Evolutionary conservation across 2,888 invertebrate species (phyloP).

Genomic region (Pollenia labialis): DNA sequence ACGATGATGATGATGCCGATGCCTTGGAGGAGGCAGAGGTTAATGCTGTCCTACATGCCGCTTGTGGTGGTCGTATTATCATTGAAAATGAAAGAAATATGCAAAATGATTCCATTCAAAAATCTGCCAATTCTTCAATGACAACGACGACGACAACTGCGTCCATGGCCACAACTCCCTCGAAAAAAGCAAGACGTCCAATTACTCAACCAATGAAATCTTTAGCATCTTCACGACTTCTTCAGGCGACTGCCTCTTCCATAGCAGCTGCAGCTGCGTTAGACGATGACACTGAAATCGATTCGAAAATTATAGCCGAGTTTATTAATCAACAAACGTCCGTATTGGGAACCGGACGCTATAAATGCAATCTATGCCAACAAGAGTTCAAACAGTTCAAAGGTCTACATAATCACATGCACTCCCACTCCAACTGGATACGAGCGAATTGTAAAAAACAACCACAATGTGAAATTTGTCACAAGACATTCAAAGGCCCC

Average conservation of each 20-base stretch:
- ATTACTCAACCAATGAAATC: conserved; percentile 64
- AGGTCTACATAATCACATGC: conserved; percentile 87
- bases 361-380: conserved; percentile 87
- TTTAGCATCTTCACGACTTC: conserved; percentile 77
- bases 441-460: conserved; percentile 88
- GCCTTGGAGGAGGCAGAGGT: conserved; percentile 77
- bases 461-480: conserved; percentile 87
- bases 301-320: conserved; percentile 82
- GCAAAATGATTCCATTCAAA: conserved; percentile 63
- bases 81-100: conserved; percentile 32
- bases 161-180: conserved; percentile 45
- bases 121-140: conserved; percentile 25
- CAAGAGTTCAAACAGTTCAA: conserved; percentile 87
- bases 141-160: conserved; percentile 7
- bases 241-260: conserved; percentile 81
- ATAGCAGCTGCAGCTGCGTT: conserved; percentile 79
- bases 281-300: conserved; percentile 81
- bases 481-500: conserved; percentile 87
- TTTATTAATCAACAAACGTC: conserved; percentile 85
- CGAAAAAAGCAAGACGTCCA: conserved; percentile 73
- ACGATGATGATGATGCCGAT: conserved; percentile 77
- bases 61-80: conserved; percentile 63
- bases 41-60: conserved; percentile 72
- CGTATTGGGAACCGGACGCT: conserved; percentile 86
- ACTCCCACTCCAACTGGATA: conserved; percentile 87